Conservation (phyloP, 1,140 invertebrate genomes). For the Ceratoteleas bidentatus region DNA sequence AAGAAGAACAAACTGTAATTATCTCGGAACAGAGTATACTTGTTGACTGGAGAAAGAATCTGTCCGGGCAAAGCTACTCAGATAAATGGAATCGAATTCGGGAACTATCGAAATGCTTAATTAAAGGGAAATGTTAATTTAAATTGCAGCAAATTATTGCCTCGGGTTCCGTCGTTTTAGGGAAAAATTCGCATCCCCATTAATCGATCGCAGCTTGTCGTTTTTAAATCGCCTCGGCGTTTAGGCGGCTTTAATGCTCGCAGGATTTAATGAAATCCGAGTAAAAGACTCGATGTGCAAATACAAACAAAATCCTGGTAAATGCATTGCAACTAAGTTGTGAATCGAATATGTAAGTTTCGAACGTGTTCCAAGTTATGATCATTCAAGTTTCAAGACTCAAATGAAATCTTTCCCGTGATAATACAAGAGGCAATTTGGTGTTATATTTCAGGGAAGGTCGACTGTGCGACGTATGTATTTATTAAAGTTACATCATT, state of each 20-base stretch:
- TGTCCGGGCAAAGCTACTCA: neutral
- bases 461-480: neutral
- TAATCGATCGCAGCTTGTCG: neutral
- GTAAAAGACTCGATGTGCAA: constrained; percentile 9
- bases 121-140: constrained; percentile 40
- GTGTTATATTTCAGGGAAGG: constrained; percentile 5
- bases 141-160: neutral
- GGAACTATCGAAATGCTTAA: constrained; percentile 38
- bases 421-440: constrained; percentile 26
- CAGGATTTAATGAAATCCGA: constrained; percentile 8
- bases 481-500: constrained; percentile 6
- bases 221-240: constrained; percentile 12
- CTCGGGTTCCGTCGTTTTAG: neutral
- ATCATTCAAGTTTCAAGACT: constrained; percentile 28
- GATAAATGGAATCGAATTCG: constrained; percentile 26
- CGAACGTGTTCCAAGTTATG: constrained; percentile 33
- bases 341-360: constrained; percentile 32
- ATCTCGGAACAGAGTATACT: constrained; percentile 44
- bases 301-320: constrained; percentile 12
- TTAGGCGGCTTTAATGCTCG: constrained; percentile 6
- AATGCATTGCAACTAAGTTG: constrained; percentile 29
- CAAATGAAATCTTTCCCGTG: constrained; percentile 37
- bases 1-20: constrained; percentile 68
- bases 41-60: constrained; percentile 27
- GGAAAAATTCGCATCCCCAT: neutral